A percentile compares a stretch with the other conserved stretches of the same genome.
phyloP scores from a whole-genome alignment of 92 coral and sea anemone genomes.

The Plumapathes pennacea region DNA sequence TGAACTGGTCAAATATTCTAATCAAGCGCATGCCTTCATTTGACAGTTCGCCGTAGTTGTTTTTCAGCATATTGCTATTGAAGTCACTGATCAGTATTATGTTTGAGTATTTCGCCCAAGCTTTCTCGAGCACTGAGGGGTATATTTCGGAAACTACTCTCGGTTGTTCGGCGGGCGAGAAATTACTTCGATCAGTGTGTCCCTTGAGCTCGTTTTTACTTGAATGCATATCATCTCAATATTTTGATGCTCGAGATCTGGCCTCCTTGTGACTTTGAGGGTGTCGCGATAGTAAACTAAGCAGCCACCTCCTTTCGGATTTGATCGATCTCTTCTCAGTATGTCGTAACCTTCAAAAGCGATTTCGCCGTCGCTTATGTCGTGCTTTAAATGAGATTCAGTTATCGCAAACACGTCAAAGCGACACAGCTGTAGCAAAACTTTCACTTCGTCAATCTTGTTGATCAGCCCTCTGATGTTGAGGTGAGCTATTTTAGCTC shows the following conservation, averaged over 20 bases:
- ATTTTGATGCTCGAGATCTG: conserved; percentile 8
- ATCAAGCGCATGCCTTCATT: conserved; percentile 9
- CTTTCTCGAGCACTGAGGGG: conserved; percentile 4
- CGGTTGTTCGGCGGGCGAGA: conserved; percentile 11
- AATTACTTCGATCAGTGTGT: conserved; percentile 6
- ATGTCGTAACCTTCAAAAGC: too few species aligned
- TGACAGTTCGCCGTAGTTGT: conserved; percentile 1
- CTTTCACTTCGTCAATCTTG: too few species aligned
- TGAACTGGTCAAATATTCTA: conserved; percentile 7
- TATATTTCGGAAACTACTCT: neutral
- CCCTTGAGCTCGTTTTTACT: conserved; percentile 14
- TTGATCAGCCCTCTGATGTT: too few species aligned
- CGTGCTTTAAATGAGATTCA: too few species aligned
- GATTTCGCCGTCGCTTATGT: too few species aligned
- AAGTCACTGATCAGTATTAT: conserved; percentile 10
- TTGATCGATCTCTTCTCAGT: conserved; percentile 3
- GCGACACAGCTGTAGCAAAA: too few species aligned
- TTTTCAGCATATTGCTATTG: conserved; percentile 10
- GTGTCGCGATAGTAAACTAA: neutral
- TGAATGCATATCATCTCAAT: conserved; percentile 10
- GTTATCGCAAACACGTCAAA: too few species aligned
- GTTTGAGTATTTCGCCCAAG: conserved; percentile 9
- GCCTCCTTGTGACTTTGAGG: conserved; percentile 1
- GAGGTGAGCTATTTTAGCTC: too few species aligned
- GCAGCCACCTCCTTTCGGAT: conserved; percentile 4